Base-by-base conservation (phyloP, 2,888 invertebrate species). In the Cyclophora albipunctata region DNA sequence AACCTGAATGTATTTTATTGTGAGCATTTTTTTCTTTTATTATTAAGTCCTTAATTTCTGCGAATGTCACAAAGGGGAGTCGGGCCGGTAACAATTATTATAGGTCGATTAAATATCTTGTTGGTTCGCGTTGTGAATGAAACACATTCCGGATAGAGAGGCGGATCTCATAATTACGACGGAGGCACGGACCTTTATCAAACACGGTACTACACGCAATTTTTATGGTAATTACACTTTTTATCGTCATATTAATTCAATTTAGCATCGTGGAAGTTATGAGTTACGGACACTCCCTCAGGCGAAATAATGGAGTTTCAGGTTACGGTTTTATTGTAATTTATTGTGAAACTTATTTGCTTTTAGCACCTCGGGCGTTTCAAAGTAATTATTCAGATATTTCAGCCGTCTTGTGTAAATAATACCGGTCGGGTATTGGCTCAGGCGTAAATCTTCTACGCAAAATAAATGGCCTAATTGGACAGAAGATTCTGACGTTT, bases 221-320 rank as follows among this genome's bases (percentile, higher is more conserved):
- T 83, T 84, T 84, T 84, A 84, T 82, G 82, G 73, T 84, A 83
- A 85, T 85, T 78, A 78, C 76, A 69, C 68, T 80, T 77, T 83
- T 84, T 81, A 81, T 81, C 66, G 66, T 65, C 78, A 69, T 72
- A 71, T 74, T 72, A 73, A 71, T 72, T 78, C 82, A 82, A 84
- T 84, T 84, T 78, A 82, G 81, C 81, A 81, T 73, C 63, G 71
- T 67, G 66, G 67, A 68, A 66, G 66, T 67, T 68, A 64, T 69
- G 70, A 74, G 65, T 70, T 67, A 62, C 57, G 64, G 62, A 64
- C 62, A 63, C 62, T 66, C 62, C 58, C 63, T 63, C 60, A 60
- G 56, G 56, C 59, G 63, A 66, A 73, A 69, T 75, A 71, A 73
- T 69, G 71, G 66, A 66, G 64, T 62, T 62, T 69, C 60, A 63